A percentile compares a stretch with the other conserved stretches of the same genome.
Conservation (phyloP, 2,113 vertebrate genomes). For the Peromyscus leucopus region DNA sequence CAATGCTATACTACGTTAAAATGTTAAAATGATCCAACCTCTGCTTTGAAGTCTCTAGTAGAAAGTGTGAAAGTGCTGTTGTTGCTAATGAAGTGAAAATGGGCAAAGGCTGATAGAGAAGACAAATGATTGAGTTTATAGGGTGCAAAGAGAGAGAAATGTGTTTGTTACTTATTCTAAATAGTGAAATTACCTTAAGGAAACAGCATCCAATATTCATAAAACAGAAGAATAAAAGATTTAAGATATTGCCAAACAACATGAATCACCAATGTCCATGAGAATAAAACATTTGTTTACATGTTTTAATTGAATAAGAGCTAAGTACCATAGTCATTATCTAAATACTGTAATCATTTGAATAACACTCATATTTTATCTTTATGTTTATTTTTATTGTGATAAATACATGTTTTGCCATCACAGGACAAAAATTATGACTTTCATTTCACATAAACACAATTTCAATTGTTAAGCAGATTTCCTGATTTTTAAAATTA, state of each 20-base stretch:
- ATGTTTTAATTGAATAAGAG: not conserved
- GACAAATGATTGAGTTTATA: not conserved
- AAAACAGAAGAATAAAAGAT: not conserved
- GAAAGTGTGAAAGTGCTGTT: not conserved
- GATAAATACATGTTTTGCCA: not conserved
- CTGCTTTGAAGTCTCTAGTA: not conserved
- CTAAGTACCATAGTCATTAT: not conserved
- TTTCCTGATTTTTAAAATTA: not conserved
- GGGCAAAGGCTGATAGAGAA: not conserved
- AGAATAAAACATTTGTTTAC: not conserved
- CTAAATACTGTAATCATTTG: not conserved
- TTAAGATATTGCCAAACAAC: not conserved
- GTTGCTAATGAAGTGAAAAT: not conserved
- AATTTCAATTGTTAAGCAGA: not conserved
- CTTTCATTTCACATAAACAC: not conserved
- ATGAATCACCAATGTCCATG: not conserved
- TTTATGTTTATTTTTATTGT: conserved; percentile 14
- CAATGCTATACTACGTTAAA: not conserved
- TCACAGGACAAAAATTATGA: not conserved
- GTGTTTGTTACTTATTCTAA: not conserved
- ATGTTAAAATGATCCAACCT: not conserved
- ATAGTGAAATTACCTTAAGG: not conserved
- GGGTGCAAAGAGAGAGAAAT: not conserved
- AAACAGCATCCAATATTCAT: not conserved
- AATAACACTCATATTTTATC: conserved; percentile 5